Percentiles rank a stretch among this genome's conserved stretches.
Evolutionary conservation across 1,140 invertebrate species (phyloP).

Genomic region (Muscidifurax raptorellus): DNA sequence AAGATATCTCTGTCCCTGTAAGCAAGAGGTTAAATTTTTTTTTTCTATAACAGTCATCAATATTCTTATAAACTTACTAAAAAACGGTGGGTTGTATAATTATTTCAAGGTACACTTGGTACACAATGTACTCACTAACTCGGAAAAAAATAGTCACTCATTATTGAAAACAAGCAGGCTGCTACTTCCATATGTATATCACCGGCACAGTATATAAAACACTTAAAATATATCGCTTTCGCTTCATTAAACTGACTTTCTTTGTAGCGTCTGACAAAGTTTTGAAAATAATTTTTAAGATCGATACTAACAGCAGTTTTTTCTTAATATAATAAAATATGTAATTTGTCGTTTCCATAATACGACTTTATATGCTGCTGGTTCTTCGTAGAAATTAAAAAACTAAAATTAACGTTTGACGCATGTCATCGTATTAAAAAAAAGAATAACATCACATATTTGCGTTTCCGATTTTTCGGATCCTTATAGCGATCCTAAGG

Average conservation of each 20-base stretch:
- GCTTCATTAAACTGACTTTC: conserved; percentile 36
- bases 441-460: conserved; percentile 50
- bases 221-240: conserved; percentile 25
- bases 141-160: conserved; percentile 22
- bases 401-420: conserved; percentile 46
- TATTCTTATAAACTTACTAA: conserved; percentile 48
- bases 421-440: conserved; percentile 45
- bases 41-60: conserved; percentile 45
- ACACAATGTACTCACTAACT: conserved; percentile 30
- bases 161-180: conserved; percentile 32
- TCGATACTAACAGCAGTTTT: conserved; percentile 15
- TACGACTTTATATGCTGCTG: conserved; percentile 24
- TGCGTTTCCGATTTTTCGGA: conserved; percentile 32
- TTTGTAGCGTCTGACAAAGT: conserved; percentile 33
- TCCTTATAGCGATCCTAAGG: conserved; percentile 6
- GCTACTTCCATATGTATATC: conserved; percentile 30
- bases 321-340: conserved; percentile 49
- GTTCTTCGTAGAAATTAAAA: conserved; percentile 23
- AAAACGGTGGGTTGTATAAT: conserved; percentile 45
- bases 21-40: conserved; percentile 46
- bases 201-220: conserved; percentile 42
- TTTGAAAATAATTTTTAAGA: conserved; percentile 31
- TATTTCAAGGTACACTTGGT: conserved; percentile 30
- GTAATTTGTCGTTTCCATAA: conserved; percentile 10
- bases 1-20: conserved; percentile 21